Base-by-base conservation (phyloP, 2,113 vertebrate genomes). In the Stomatorhinus ivindoensis region DNA sequence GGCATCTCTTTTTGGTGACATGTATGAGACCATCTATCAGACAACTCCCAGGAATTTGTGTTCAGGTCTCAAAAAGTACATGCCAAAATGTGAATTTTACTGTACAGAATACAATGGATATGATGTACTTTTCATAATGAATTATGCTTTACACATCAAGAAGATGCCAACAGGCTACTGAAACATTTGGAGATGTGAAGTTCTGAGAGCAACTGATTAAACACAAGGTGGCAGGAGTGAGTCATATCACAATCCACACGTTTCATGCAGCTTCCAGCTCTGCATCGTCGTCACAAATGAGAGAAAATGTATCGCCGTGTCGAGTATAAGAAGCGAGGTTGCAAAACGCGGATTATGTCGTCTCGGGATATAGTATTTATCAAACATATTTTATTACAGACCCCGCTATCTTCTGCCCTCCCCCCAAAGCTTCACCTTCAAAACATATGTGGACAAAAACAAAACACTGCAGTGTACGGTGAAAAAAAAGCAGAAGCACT, bases 151-250 rank as follows among this genome's bases (percentile, higher is more conserved):
- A 80, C 24, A 47, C 13, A 8, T 31, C 46, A 31, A 1, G 10
- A 27, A n/a, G 4, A 53, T 21, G 31, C 13, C 6, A 7, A 1
- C 19, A 24, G 10, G n/a, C 47, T 4, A 0, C 27, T 19, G 27
- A 24, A 13, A 31, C 27, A 35, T 51, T 46, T 51, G 6, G 27
- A 31, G 35, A n/a, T 31, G 31, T 27, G 48, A 2, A 51, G 47
- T 47, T n/a, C 21, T 55, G 21, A 51, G 9, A 27, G 13, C 35
- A 51, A 13, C 35, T 82, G 47, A 50, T 39, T 31, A 53, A 88
- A 82, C 88, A 88, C 88, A 80, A 80, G 88, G 69, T 88, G 88
- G 88, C 88, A 88, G 48, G 19, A 13, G 46, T 80, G 88, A 80
- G 88, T 82, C 11, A 53, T 53, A 21, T 76, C 24, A 39, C 35